phyloP scores from a whole-genome alignment of 1,140 invertebrate species.

The Carposina sasakii region DNA sequence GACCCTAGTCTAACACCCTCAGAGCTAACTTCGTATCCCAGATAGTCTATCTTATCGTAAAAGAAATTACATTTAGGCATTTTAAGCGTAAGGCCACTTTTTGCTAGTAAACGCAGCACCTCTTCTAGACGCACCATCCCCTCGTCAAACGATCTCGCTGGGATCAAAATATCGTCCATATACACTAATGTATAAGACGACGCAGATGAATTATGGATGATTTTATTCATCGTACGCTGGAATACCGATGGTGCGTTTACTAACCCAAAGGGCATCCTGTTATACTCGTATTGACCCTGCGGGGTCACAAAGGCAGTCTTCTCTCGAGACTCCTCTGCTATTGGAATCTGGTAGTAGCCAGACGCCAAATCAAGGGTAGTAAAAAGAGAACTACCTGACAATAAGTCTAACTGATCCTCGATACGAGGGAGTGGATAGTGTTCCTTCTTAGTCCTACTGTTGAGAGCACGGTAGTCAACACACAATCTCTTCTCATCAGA shows the following conservation, averaged over 20 bases:
- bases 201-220: not conserved
- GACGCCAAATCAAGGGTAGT: conserved; percentile 1
- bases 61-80: conserved; percentile 36
- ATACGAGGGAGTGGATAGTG: conserved; percentile 29
- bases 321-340: not conserved
- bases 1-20: conserved; percentile 26
- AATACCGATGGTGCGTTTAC: conserved; percentile 2
- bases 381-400: conserved; percentile 17
- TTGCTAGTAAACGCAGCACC: conserved; percentile 23
- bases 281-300: not conserved
- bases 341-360: conserved; percentile 1
- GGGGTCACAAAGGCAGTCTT: not conserved
- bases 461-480: conserved; percentile 21
- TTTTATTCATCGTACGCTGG: conserved; percentile 7
- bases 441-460: conserved; percentile 17
- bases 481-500: conserved; percentile 17
- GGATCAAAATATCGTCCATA: conserved; percentile 22
- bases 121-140: conserved; percentile 23
- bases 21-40: conserved; percentile 24
- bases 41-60: conserved; percentile 23
- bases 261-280: conserved; percentile 3
- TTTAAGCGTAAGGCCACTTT: conserved; percentile 29
- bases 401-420: conserved; percentile 47
- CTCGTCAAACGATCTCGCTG: conserved; percentile 22
- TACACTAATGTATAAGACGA: conserved; percentile 25